Conservation (phyloP, 2,888 invertebrate genomes). For the Apamea epomidion region DNA sequence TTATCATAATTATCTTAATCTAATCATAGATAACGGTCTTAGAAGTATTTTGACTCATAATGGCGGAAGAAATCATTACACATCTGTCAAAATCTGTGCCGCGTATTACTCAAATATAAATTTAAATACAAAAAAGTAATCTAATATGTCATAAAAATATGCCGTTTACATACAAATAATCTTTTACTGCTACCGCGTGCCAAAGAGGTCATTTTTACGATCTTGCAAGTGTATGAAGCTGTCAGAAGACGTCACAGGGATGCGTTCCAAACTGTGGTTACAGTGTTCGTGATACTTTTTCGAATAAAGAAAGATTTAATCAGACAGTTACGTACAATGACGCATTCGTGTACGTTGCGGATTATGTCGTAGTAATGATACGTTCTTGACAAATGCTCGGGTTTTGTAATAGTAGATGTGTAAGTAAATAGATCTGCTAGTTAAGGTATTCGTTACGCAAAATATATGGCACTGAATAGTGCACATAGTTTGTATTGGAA, state of each 20-base stretch:
- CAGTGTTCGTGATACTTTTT: conserved; percentile 57
- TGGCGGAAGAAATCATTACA: conserved; percentile 32
- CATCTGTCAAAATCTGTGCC: conserved; percentile 40
- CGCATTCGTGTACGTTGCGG: conserved; percentile 35
- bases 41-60: not conserved
- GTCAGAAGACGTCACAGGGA: conserved; percentile 55
- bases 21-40: not conserved
- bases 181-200: conserved; percentile 31
- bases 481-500: not conserved
- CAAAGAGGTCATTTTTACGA: conserved; percentile 51
- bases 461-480: conserved; percentile 25
- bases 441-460: conserved; percentile 32
- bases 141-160: conserved; percentile 19
- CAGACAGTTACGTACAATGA: conserved; percentile 56
- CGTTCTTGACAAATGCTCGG: conserved; percentile 26
- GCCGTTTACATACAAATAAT: conserved; percentile 37
- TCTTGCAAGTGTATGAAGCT: conserved; percentile 54
- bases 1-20: conserved; percentile 18
- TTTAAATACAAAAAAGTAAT: conserved; percentile 37
- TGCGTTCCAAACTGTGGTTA: conserved; percentile 53
- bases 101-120: conserved; percentile 34
- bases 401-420: conserved; percentile 51
- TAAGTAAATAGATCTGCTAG: conserved; percentile 55
- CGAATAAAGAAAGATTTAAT: conserved; percentile 57
- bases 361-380: conserved; percentile 53